phyloP scores from a whole-genome alignment of 2,113 vertebrate species.

The Egretta garzetta region DNA sequence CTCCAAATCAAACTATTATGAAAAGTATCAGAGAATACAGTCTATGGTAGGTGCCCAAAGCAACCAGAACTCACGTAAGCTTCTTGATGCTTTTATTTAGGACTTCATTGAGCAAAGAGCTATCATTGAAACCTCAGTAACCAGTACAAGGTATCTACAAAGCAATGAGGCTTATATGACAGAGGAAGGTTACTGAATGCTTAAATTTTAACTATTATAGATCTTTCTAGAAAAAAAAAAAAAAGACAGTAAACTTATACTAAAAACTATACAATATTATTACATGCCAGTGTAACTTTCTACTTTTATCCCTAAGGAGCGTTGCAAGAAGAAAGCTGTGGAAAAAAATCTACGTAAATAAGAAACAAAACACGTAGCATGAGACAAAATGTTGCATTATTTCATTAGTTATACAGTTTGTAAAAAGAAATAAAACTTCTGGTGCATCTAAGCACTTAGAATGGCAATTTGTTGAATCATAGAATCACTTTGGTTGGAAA shows the following conservation, averaged over 20 bases:
- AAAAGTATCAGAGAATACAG: background rate
- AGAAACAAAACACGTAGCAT: background rate
- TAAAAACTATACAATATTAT: background rate
- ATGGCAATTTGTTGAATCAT: background rate
- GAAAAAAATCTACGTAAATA: background rate
- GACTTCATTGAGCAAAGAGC: background rate
- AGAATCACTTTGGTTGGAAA: no score
- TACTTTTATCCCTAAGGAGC: background rate
- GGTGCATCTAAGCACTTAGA: background rate
- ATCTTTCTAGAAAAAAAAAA: background rate
- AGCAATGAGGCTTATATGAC: background rate
- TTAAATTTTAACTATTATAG: background rate
- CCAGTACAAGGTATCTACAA: background rate
- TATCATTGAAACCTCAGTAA: background rate
- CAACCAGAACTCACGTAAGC: background rate
- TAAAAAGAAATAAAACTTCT: background rate
- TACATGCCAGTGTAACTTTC: background rate
- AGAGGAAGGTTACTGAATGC: background rate
- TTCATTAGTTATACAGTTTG: background rate
- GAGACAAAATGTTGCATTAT: background rate
- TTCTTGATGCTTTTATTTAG: background rate
- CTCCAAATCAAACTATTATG: background rate
- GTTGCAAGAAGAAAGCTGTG: background rate
- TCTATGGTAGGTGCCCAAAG: background rate
- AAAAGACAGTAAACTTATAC: background rate